Evolutionary conservation across 2,888 invertebrate species (phyloP).

Genomic region (Myopa testacea): DNA sequence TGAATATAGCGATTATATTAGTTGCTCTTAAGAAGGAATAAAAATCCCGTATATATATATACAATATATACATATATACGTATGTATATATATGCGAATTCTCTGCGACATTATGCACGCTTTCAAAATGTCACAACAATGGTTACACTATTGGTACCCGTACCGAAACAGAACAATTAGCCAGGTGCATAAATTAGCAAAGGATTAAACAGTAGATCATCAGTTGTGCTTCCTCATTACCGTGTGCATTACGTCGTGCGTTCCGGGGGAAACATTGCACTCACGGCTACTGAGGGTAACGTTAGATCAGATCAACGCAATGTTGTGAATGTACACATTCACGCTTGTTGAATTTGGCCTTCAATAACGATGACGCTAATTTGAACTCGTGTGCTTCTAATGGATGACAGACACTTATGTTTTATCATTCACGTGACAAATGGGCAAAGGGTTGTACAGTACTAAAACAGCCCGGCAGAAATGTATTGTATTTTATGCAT

Average conservation of each 20-base stretch:
- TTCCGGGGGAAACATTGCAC: conserved; percentile 1
- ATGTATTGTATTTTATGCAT: no score
- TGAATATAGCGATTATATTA: no score
- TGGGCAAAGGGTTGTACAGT: conserved; percentile 10
- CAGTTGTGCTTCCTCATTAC: conserved; percentile 10
- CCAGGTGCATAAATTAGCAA: conserved; percentile 29
- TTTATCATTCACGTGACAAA: conserved; percentile 28
- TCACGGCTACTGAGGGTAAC: neutral
- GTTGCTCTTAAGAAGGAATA: neutral
- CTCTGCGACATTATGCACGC: neutral
- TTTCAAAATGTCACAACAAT: conserved; percentile 29
- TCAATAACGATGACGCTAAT: neutral
- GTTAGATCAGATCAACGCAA: conserved; percentile 9
- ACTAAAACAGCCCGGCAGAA: neutral
- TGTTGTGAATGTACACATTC: conserved; percentile 2
- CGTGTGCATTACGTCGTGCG: neutral
- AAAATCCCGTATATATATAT: no score
- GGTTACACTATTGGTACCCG: neutral
- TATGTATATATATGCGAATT: neutral
- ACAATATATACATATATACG: neutral
- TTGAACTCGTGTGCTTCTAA: conserved; percentile 8
- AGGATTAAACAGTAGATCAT: conserved; percentile 18
- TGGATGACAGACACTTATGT: conserved; percentile 32
- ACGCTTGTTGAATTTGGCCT: neutral
- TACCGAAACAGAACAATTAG: neutral